Evolutionary conservation across 2,113 vertebrate genomes (phyloP).

Genomic region (Malurus cyaneus): DNA sequence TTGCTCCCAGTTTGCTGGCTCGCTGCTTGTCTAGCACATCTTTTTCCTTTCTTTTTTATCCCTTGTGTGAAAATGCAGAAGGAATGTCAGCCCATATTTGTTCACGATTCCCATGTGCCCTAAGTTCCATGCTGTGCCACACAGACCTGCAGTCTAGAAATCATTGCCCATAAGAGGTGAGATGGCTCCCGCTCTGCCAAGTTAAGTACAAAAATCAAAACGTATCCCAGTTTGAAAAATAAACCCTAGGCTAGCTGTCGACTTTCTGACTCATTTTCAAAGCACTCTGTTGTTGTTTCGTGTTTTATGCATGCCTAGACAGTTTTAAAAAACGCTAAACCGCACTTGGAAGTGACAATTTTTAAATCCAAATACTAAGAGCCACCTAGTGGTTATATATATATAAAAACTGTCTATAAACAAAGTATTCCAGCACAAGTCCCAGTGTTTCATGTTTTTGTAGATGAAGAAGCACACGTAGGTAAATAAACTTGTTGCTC

Average conservation of each 20-base stretch:
- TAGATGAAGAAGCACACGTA: not conserved
- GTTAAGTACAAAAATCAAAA: constrained; percentile 3
- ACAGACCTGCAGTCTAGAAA: not conserved
- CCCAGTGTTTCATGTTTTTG: fast-evolving
- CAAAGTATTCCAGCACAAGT: not conserved
- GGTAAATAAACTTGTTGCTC: not conserved
- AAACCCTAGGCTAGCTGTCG: not conserved
- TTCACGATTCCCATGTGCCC: not conserved
- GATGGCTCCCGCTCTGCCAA: not conserved
- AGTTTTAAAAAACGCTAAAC: not conserved
- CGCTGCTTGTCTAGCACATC: not conserved
- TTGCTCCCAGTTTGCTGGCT: not conserved
- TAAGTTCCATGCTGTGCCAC: not conserved
- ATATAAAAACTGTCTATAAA: not conserved
- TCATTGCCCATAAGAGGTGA: constrained; percentile 6
- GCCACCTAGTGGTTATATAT: not conserved
- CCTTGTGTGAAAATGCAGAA: not conserved
- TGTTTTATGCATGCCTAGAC: not conserved
- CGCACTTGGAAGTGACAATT: not conserved
- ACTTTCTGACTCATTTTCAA: not conserved
- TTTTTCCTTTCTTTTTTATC: not conserved
- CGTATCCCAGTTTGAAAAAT: not conserved
- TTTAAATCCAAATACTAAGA: not conserved
- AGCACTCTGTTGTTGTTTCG: not conserved
- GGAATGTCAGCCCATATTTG: not conserved